Evolutionary conservation across 2,113 vertebrate genomes (phyloP).

Genomic region (Myodes glareolus): DNA sequence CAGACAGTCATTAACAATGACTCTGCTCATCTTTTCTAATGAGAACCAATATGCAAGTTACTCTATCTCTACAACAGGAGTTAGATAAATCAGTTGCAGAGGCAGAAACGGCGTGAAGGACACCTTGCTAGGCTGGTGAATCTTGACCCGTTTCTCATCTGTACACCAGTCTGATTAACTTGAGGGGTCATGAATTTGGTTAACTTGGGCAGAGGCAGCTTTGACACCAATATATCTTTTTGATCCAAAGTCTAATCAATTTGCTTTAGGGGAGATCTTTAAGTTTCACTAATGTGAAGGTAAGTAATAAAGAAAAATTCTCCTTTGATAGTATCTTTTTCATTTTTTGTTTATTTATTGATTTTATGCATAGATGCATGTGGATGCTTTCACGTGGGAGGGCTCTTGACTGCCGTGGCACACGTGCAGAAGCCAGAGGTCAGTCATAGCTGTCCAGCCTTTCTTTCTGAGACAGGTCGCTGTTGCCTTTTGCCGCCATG

Average conservation of each 20-base stretch:
- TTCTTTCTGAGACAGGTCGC: not conserved
- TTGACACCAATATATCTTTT: constrained; percentile 22
- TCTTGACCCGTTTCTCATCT: not conserved
- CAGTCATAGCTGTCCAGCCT: not conserved
- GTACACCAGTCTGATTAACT: not conserved
- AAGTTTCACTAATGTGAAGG: not conserved
- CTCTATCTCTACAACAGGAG: not conserved
- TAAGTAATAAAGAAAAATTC: not conserved
- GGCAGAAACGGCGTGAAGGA: not conserved
- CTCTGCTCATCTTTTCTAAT: constrained; percentile 15
- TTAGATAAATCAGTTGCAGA: not conserved
- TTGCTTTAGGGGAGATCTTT: not conserved
- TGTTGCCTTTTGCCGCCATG: too few species aligned
- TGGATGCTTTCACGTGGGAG: not conserved
- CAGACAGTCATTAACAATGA: constrained; percentile 8
- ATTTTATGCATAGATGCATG: not conserved
- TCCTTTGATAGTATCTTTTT: not conserved
- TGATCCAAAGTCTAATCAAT: not conserved
- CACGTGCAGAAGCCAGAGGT: not conserved
- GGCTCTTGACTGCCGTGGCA: not conserved
- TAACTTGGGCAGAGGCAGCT: not conserved
- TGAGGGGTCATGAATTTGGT: not conserved
- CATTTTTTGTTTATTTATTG: not conserved
- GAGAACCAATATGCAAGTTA: not conserved
- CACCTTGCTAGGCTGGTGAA: not conserved